Evolutionary conservation across 2,797 vertebrate species (phyloP).

Genomic region (Ctenochaetus hawaiiensis): DNA sequence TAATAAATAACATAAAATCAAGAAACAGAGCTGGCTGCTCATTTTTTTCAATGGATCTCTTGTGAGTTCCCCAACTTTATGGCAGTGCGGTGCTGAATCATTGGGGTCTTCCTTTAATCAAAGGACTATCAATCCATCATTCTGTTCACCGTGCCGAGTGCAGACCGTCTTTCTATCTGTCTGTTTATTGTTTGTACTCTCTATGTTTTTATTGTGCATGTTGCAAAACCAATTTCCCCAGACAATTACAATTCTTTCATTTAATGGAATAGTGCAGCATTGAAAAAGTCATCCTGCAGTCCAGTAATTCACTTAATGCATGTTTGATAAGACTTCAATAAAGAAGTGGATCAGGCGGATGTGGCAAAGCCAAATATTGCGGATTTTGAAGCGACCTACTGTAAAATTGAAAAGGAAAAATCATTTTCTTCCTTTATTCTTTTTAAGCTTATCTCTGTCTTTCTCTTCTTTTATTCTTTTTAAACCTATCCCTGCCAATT

Average conservation of each 20-base stretch:
- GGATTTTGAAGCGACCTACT: constrained; percentile 20
- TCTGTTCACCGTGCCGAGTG: neutral
- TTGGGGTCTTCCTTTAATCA: neutral
- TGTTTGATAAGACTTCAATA: constrained; percentile 7
- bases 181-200: neutral
- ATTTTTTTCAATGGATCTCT: neutral
- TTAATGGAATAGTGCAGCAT: neutral
- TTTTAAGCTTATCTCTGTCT: neutral
- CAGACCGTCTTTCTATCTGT: no score
- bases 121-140: neutral
- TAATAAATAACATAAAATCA: neutral
- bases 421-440: constrained; percentile 16
- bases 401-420: constrained; percentile 27
- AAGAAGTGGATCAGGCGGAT: constrained; percentile 2
- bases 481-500: constrained; percentile 27
- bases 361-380: neutral
- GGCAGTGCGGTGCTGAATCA: neutral
- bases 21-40: neutral
- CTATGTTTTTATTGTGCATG: neutral
- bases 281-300: neutral
- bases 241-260: neutral
- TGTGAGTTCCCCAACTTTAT: neutral
- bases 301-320: constrained; percentile 5
- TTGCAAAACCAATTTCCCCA: neutral
- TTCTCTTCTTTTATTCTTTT: constrained; percentile 15